phyloP scores from a whole-genome alignment of 2,797 vertebrate genomes.

The Galago senegalensis region DNA sequence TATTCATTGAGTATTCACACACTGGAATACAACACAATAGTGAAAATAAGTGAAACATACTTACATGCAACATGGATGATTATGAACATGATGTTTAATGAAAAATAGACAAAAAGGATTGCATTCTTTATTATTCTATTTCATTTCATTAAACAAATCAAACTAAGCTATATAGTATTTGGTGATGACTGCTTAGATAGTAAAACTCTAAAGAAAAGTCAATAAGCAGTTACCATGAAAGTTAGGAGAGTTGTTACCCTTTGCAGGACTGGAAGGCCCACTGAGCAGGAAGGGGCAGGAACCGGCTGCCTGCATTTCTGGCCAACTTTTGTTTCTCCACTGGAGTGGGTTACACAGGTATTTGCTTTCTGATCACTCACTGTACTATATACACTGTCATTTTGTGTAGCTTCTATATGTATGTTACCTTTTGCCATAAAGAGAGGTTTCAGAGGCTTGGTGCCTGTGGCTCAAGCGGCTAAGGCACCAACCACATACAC shows the following conservation, averaged over 20 bases:
- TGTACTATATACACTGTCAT: background rate
- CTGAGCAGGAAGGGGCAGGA: background rate
- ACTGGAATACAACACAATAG: background rate
- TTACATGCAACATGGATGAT: background rate
- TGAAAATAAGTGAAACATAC: background rate
- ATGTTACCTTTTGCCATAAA: background rate
- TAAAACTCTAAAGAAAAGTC: slow-evolving; percentile 10
- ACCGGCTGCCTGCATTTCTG: background rate
- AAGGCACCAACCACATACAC: too few relatives aligned
- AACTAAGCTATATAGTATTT: background rate
- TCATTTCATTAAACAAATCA: slow-evolving; percentile 15
- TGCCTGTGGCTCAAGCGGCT: too few relatives aligned
- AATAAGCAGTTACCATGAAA: background rate
- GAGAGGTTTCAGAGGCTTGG: background rate
- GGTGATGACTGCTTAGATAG: background rate
- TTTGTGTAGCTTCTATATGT: background rate
- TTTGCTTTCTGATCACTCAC: background rate
- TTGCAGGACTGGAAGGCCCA: background rate
- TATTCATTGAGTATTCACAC: background rate
- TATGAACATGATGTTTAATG: background rate
- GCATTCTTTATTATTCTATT: slow-evolving; percentile 32
- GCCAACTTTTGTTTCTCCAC: background rate
- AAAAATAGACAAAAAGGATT: background rate
- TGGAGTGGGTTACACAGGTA: background rate
- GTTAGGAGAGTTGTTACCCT: background rate